Conservation (phyloP, 2,888 invertebrate species). For the Drosophila meridionalis region DNA sequence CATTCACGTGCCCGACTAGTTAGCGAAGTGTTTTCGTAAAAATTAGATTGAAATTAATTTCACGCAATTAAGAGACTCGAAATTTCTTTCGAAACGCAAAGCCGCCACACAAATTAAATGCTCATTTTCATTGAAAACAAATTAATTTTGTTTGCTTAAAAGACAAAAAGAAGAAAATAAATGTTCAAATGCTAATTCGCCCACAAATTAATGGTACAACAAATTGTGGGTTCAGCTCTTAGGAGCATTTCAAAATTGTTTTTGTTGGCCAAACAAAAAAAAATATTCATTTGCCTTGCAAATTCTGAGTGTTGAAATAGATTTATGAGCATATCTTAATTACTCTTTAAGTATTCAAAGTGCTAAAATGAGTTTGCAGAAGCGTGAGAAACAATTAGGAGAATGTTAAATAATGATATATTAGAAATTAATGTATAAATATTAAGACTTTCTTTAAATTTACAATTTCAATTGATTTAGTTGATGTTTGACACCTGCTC, state of each 20-base stretch:
- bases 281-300: constrained; percentile 61
- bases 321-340: constrained; percentile 44
- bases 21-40: constrained; percentile 22
- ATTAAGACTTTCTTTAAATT: neutral
- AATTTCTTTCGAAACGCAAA: constrained; percentile 54
- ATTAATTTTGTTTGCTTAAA: constrained; percentile 52
- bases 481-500: constrained; percentile 16
- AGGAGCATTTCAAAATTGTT: constrained; percentile 16
- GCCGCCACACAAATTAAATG: constrained; percentile 54
- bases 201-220: constrained; percentile 23
- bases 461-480: constrained; percentile 4
- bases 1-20: constrained; percentile 34
- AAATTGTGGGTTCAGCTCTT: constrained; percentile 19
- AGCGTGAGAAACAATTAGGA: constrained; percentile 32
- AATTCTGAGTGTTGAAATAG: constrained; percentile 44
- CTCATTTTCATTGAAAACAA: constrained; percentile 66
- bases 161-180: constrained; percentile 15
- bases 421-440: neutral
- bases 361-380: constrained; percentile 1
- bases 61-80: constrained; percentile 62
- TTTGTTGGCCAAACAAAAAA: constrained; percentile 35
- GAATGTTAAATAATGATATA: neutral
- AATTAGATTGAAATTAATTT: constrained; percentile 75
- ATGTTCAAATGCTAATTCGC: constrained; percentile 50
- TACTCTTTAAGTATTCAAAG: constrained; percentile 23